Conservation (phyloP, 2,113 vertebrate genomes). For the Calidris pygmaea region DNA sequence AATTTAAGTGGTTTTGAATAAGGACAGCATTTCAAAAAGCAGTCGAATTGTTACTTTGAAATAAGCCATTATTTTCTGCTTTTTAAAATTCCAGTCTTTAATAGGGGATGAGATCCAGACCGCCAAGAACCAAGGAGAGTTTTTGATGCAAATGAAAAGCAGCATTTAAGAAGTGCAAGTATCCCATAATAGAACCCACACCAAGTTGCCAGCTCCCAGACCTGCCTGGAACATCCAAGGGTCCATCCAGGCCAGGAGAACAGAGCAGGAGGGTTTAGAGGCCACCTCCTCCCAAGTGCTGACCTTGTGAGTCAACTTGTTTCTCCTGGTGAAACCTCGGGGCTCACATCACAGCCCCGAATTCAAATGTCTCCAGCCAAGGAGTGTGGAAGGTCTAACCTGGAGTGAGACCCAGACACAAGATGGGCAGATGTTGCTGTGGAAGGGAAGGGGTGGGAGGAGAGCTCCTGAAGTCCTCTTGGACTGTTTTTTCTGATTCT, state of each 20-base stretch:
- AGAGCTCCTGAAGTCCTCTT: not conserved
- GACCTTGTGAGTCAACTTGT: not conserved
- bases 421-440: rapidly evolving
- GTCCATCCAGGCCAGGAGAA: not conserved
- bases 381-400: rapidly evolving
- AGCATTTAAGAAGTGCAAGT: conserved; percentile 70
- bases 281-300: not conserved
- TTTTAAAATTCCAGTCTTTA: conserved; percentile 58
- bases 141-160: conserved; percentile 63
- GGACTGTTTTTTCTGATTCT: not conserved
- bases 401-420: not conserved
- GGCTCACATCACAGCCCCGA: not conserved
- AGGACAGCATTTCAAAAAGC: conserved; percentile 64
- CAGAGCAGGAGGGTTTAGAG: not conserved
- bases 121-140: conserved; percentile 34
- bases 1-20: conserved; percentile 68
- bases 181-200: conserved; percentile 41
- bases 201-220: not conserved
- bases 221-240: not conserved
- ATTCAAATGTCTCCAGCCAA: not conserved
- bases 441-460: not conserved
- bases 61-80: conserved; percentile 69
- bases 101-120: conserved; percentile 53
- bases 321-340: not conserved
- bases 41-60: conserved; percentile 67